Evolutionary conservation across 2,888 invertebrate species (phyloP).

Genomic region (Dryobotodes eremita): DNA sequence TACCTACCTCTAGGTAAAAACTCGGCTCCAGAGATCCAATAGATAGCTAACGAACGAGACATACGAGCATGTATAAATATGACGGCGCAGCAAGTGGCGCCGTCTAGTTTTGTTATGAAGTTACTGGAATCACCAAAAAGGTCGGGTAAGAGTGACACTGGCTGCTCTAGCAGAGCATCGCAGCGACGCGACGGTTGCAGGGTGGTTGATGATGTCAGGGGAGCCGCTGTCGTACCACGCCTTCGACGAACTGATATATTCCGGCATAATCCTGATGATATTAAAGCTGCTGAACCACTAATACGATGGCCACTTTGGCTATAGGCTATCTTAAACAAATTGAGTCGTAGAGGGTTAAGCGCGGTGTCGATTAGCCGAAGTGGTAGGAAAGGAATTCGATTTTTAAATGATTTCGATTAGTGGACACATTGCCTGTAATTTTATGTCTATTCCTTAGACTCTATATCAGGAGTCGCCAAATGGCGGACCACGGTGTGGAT

Average conservation of each 20-base stretch:
- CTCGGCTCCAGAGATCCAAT: slow-evolving; percentile 1
- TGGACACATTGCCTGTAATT: background rate
- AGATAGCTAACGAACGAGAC: slow-evolving; percentile 27
- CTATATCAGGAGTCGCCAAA: too few relatives aligned
- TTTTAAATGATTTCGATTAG: slow-evolving; percentile 16
- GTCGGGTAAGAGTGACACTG: background rate
- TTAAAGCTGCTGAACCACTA: too few relatives aligned
- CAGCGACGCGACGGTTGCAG: too few relatives aligned
- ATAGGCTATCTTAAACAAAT: background rate
- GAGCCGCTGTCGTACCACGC: background rate
- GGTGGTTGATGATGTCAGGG: too few relatives aligned
- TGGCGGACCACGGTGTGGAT: too few relatives aligned
- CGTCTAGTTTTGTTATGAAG: background rate
- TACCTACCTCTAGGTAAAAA: slow-evolving; percentile 17
- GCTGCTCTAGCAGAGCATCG: too few relatives aligned
- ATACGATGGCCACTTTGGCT: too few relatives aligned
- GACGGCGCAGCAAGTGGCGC: background rate
- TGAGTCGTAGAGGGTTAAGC: slow-evolving; percentile 20
- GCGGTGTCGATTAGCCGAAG: slow-evolving; percentile 23
- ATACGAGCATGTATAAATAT: background rate
- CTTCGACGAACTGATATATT: too few relatives aligned
- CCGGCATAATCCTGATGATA: too few relatives aligned
- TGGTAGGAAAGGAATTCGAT: background rate
- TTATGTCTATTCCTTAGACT: background rate
- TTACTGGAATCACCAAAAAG: background rate